These are phyloP conservation scores for Melanogrammus aeglefinus DNA, from an alignment of 2,797 vertebrate species.

Conservation along the genomic window DNA sequence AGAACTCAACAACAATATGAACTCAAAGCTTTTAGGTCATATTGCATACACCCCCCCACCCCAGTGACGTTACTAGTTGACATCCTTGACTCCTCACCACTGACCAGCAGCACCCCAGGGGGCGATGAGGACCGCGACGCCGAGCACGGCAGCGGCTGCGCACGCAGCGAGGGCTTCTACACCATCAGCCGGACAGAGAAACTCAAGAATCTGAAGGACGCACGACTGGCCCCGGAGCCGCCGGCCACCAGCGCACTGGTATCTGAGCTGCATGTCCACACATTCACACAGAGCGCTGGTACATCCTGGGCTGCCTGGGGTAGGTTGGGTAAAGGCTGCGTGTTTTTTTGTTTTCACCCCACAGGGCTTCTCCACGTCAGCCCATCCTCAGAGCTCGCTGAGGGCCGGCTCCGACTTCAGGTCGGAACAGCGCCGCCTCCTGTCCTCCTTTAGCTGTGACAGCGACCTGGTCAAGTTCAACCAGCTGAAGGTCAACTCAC, in stretches of 20 bases:
- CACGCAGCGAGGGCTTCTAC: conserved; percentile 94
- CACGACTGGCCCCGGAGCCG: conserved; percentile 71
- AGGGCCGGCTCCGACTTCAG: conserved; percentile 91
- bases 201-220: conserved; percentile 83
- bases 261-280: conserved; percentile 1
- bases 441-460: conserved; percentile 93
- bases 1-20: background rate
- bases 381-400: conserved; percentile 80
- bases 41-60: background rate
- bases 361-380: conserved; percentile 80
- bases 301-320: background rate
- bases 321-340: background rate
- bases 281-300: background rate
- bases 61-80: background rate
- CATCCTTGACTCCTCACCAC: conserved; percentile 82
- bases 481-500: conserved; percentile 87
- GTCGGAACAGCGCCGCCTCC: conserved; percentile 90
- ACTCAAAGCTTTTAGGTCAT: background rate
- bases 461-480: conserved; percentile 97
- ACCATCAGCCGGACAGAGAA: conserved; percentile 92
- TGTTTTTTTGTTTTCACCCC: conserved; percentile 4
- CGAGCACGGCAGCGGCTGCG: conserved; percentile 86
- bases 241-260: conserved; percentile 82
- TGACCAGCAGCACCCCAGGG: conserved; percentile 79
- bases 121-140: conserved; percentile 74